These are phyloP conservation scores for Entomobrya proxima DNA, from an alignment of 2,888 invertebrate genomes.

Conservation along the genomic window DNA sequence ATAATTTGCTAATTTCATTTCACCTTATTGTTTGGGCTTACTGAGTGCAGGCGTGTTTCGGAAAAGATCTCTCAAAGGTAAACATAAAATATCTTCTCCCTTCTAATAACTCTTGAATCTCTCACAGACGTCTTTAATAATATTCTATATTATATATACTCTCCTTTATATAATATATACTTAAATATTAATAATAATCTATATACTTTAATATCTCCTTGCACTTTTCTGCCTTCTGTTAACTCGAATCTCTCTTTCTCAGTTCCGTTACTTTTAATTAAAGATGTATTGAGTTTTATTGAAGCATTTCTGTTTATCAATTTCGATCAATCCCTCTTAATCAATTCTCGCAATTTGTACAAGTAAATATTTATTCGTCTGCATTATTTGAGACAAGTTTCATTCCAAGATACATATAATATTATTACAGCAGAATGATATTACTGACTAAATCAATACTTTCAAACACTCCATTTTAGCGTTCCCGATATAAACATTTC, in stretches of 20 bases:
- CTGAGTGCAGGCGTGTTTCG: conserved; percentile 88
- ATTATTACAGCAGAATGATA: conserved; percentile 2
- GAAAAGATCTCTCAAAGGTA: conserved; percentile 98
- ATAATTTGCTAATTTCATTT: conserved; percentile 73
- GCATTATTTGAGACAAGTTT: conserved; percentile 16
- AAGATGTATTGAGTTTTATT: conserved; percentile 52
- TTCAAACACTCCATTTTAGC: neutral
- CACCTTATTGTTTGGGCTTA: conserved; percentile 75
- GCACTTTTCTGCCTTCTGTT: conserved; percentile 70
- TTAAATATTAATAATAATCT: conserved; percentile 72
- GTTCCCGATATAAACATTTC: neutral
- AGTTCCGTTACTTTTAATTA: conserved; percentile 62
- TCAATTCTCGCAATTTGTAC: conserved; percentile 49
- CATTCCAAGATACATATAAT: conserved; percentile 28
- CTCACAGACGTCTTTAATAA: conserved; percentile 75
- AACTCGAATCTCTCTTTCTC: conserved; percentile 58
- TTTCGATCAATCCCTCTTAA: conserved; percentile 57
- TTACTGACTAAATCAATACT: neutral
- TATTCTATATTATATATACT: conserved; percentile 77
- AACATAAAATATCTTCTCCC: conserved; percentile 77
- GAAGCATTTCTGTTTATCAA: conserved; percentile 15
- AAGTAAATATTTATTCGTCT: conserved; percentile 23
- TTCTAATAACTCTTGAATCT: conserved; percentile 70
- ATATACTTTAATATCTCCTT: conserved; percentile 67
- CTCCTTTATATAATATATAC: conserved; percentile 70